Conservation (phyloP, 2,888 invertebrate species). For the Phalera bucephala region DNA sequence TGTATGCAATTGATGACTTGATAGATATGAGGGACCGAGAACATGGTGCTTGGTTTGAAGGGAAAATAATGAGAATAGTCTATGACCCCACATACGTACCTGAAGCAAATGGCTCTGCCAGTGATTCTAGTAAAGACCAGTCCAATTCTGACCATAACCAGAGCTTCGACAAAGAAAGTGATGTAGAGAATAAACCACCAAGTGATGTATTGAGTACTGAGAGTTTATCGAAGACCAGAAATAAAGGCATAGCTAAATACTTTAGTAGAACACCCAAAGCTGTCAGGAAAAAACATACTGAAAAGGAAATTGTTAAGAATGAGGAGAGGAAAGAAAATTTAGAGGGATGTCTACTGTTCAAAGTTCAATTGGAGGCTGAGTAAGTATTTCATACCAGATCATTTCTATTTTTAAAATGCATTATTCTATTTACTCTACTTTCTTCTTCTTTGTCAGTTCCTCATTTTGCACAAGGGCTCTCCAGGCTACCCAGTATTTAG, state of each 20-base stretch:
- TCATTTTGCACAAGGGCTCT: too few species aligned
- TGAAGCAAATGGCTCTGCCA: slow-evolving; percentile 1
- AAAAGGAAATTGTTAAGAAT: slow-evolving; percentile 17
- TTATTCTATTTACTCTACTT: too few species aligned
- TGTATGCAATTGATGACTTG: slow-evolving; percentile 84
- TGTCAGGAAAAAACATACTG: slow-evolving; percentile 27
- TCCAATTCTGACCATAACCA: slow-evolving; percentile 17
- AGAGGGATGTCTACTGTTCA: slow-evolving; percentile 67
- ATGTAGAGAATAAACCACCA: slow-evolving; percentile 51
- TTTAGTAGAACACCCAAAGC: slow-evolving; percentile 46
- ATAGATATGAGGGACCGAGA: slow-evolving; percentile 85
- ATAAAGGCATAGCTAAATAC: slow-evolving; percentile 51
- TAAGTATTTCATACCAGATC: too few species aligned
- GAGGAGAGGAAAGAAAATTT: slow-evolving; percentile 14
- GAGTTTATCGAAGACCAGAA: slow-evolving; percentile 32
- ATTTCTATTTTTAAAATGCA: slow-evolving; percentile 1
- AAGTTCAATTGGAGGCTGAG: slow-evolving; percentile 63
- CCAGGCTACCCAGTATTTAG: too few species aligned
- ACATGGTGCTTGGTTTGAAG: slow-evolving; percentile 90
- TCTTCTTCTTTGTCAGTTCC: too few species aligned
- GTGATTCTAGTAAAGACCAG: not conserved
- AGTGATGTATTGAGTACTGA: slow-evolving; percentile 26
- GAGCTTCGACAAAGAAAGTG: slow-evolving; percentile 39
- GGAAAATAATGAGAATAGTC: slow-evolving; percentile 81
- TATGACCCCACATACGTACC: slow-evolving; percentile 41